Percentiles rank a stretch among this genome's conserved stretches.
phyloP scores from a whole-genome alignment of 2,113 vertebrate species.

The Glaucidium brasilianum region DNA sequence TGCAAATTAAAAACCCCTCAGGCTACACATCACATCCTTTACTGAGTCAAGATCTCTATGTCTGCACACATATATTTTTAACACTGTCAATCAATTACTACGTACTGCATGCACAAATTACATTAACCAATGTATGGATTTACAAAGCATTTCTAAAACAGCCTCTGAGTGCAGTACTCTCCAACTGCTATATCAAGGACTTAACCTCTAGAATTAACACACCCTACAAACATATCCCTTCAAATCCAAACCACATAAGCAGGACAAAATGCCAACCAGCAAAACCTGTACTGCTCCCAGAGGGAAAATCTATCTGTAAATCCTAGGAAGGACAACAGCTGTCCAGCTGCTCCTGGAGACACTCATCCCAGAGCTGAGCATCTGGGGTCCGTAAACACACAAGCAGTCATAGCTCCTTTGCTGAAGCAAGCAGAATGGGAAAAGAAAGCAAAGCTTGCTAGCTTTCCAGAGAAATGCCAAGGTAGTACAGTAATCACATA shows the following conservation, averaged over 20 bases:
- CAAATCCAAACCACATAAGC: slow-evolving; percentile 9
- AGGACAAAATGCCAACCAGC: background rate
- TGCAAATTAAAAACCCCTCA: background rate
- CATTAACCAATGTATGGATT: background rate
- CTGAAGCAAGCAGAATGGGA: background rate
- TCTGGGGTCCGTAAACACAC: background rate
- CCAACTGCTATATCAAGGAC: background rate
- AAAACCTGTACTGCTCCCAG: background rate
- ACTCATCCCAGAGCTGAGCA: background rate
- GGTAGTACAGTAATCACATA: background rate
- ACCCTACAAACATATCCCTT: background rate
- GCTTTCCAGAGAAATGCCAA: background rate
- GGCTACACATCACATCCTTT: background rate
- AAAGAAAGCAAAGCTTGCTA: background rate
- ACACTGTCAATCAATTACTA: background rate
- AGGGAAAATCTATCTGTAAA: background rate
- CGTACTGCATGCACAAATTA: background rate
- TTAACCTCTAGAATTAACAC: background rate
- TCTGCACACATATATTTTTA: background rate
- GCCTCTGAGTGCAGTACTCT: background rate
- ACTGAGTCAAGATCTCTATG: background rate
- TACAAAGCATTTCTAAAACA: background rate
- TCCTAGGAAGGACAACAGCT: background rate
- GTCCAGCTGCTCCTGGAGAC: background rate
- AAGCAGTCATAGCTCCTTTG: background rate